Percentiles rank a stretch among this genome's conserved stretches.
phyloP scores from a whole-genome alignment of 2,888 invertebrate species.

The Hydrotaea cyrtoneurina region DNA sequence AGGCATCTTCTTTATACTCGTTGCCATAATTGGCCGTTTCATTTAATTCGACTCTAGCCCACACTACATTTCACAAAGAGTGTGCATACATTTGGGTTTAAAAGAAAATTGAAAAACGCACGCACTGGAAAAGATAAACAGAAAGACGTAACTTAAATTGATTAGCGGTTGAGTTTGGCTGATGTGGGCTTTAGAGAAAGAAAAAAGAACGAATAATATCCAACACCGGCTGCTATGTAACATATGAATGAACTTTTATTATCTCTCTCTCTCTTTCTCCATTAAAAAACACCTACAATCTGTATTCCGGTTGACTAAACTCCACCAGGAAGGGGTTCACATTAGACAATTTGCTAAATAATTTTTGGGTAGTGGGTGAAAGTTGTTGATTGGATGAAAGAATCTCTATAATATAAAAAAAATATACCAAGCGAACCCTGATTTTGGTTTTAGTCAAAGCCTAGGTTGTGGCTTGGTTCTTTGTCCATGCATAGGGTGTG shows the following conservation, averaged over 20 bases:
- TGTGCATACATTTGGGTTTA: slow-evolving; percentile 4
- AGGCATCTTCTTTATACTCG: background rate
- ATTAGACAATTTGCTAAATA: no score
- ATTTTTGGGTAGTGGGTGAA: no score
- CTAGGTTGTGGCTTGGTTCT: no score
- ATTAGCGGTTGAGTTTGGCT: background rate
- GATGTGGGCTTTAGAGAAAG: slow-evolving; percentile 24
- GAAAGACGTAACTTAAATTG: slow-evolving; percentile 14
- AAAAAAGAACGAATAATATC: background rate
- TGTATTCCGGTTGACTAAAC: no score
- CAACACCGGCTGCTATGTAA: background rate
- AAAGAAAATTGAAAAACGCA: slow-evolving; percentile 7
- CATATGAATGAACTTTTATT: background rate
- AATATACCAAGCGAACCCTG: no score
- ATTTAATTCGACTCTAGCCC: background rate
- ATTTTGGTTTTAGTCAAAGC: no score
- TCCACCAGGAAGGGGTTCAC: no score
- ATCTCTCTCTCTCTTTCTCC: background rate
- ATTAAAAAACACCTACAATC: background rate
- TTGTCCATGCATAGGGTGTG: no score
- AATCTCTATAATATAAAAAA: no score
- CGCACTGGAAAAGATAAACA: background rate
- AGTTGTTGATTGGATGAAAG: no score
- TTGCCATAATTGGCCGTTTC: no score
- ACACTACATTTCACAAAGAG: background rate